Base-by-base conservation (phyloP, 2,113 vertebrate species). In the Hemiprocne comata region DNA sequence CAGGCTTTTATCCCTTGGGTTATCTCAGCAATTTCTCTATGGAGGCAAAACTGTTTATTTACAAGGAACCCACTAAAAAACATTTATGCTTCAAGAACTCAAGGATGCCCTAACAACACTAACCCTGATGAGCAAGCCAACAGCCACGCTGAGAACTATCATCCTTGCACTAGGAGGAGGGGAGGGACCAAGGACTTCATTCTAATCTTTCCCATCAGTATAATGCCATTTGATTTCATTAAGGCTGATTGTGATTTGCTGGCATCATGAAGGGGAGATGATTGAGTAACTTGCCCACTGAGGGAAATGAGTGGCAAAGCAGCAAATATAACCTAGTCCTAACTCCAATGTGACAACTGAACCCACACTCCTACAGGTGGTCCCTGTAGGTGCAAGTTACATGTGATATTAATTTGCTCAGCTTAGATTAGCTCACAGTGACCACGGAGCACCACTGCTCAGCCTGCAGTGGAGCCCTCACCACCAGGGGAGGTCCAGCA, bases 11-110 rank as follows among this genome's bases (percentile, higher is more conserved):
- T 71, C 82, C 72, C 84, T 26, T 8, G 12, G 65, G 79, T 67
- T 80, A 60, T 67, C 31, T 67, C 75, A 74, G 18, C 85, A 85
- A 87, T 94, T 97, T 51, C 93, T 95, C 84, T 28, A 26, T 51
- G 31, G 76, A 96, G 82, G 61, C 87, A 96, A 88, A 97, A 54
- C 85, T 81, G 57, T 42, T 97, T 96, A 90, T 97, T 97, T 96
- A 94, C 94, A 69, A 58, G 44, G 64, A 93, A 61, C 34, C 36
- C 76, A 55, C 11, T 31, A 75, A 92, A 93, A 50, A 44, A 64
- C 79, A 34, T 7, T 3, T 34, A 34, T 46, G 51, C 57, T 75
- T 73, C 57, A 67, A 38, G 75, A 90, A n/a, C 65, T 78, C 65
- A 60, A 72, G 69, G 85, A 40, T 86, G 73, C 38, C 82, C 75